Conservation (phyloP, 2,797 vertebrate genomes). For the Gymnothorax javanicus region DNA sequence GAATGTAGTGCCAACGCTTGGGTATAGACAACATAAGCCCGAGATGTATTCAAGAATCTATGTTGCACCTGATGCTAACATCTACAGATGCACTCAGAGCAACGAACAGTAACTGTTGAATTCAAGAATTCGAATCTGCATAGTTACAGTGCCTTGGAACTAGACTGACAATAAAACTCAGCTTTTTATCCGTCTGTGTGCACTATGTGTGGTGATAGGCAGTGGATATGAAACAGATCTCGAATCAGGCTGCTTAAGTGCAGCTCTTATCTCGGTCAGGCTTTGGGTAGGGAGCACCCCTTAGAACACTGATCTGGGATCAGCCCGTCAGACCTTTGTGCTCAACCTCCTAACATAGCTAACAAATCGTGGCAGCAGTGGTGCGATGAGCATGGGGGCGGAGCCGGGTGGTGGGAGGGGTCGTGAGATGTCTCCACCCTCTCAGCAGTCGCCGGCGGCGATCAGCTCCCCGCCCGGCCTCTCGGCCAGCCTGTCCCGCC, state of each 20-base stretch:
- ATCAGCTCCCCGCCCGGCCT: slow-evolving; percentile 74
- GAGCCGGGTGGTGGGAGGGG: not conserved
- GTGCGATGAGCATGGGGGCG: slow-evolving; percentile 1
- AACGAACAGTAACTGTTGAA: not conserved
- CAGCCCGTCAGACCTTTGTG: slow-evolving; percentile 3
- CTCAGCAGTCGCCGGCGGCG: slow-evolving; percentile 78
- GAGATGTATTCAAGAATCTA: not conserved
- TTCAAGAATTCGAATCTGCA: too few species aligned
- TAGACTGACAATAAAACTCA: not conserved
- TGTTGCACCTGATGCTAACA: not conserved
- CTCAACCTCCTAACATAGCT: slow-evolving; percentile 29
- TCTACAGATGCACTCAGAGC: not conserved
- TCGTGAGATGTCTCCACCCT: not conserved
- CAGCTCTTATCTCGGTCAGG: not conserved
- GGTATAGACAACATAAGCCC: not conserved
- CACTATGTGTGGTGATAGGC: not conserved
- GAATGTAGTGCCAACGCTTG: too few species aligned
- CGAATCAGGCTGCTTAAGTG: not conserved
- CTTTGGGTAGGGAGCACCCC: not conserved
- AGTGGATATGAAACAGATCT: not conserved
- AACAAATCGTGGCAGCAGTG: not conserved
- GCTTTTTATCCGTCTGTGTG: not conserved
- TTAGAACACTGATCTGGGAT: slow-evolving; percentile 6
- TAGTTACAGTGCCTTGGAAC: not conserved
- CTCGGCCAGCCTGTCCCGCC: slow-evolving; percentile 67